These are phyloP conservation scores for Tichodroma muraria DNA, from an alignment of 2,113 vertebrate species.

Conservation along the genomic window DNA sequence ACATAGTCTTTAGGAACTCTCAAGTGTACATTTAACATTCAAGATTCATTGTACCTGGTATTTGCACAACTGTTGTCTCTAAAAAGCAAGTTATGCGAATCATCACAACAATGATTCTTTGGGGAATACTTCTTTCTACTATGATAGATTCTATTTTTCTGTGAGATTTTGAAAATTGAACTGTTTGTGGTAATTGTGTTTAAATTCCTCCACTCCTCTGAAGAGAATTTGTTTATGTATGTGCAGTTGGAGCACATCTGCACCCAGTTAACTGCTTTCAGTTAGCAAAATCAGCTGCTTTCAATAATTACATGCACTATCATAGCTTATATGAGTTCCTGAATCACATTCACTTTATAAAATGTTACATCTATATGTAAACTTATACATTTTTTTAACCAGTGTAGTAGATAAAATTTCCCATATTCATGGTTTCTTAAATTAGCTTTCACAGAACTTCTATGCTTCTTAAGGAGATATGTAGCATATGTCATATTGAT, in stretches of 20 bases:
- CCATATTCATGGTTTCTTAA: not conserved
- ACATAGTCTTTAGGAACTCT: not conserved
- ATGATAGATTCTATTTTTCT: not conserved
- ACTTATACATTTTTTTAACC: not conserved
- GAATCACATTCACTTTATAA: not conserved
- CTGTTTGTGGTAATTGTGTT: not conserved
- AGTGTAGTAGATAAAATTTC: not conserved
- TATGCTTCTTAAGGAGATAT: not conserved
- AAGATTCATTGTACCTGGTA: not conserved
- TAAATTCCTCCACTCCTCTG: not conserved
- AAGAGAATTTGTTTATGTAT: not conserved
- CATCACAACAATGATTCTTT: conserved; percentile 3
- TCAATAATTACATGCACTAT: not conserved
- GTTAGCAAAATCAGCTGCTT: conserved; percentile 1
- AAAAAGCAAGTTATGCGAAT: conserved; percentile 29
- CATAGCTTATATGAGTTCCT: not conserved
- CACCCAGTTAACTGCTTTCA: not conserved
- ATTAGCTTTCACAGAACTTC: not conserved
- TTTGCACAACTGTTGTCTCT: conserved; percentile 22
- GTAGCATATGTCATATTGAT: not conserved
- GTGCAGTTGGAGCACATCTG: not conserved
- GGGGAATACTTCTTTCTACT: conserved; percentile 14
- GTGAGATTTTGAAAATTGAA: conserved; percentile 20
- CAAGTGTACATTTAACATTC: not conserved
- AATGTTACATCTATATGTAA: not conserved